Evolutionary conservation across 1,140 invertebrate genomes (phyloP).

Genomic region (Drosophila orosa): DNA sequence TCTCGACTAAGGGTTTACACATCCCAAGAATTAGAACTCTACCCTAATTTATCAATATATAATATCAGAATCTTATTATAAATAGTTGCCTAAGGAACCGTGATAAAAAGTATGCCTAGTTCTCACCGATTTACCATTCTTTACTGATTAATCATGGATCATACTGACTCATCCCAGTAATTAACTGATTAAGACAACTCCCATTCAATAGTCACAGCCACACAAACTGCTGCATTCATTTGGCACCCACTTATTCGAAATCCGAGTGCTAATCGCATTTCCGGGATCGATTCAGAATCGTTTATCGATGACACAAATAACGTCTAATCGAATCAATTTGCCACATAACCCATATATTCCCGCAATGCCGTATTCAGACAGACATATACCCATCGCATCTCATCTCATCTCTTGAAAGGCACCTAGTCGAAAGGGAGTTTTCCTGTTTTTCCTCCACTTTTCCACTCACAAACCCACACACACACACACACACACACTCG

Average conservation of each 20-base stretch:
- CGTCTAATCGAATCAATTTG: constrained; percentile 48
- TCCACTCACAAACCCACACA: constrained; percentile 5
- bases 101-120: not conserved
- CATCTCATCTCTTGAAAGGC: constrained; percentile 10
- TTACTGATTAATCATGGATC: not conserved
- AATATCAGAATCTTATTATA: not conserved
- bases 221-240: constrained; percentile 18
- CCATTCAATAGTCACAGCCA: not conserved
- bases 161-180: constrained; percentile 4
- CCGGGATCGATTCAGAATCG: constrained; percentile 33
- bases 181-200: constrained; percentile 9
- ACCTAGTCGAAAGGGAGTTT: constrained; percentile 25
- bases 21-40: not conserved
- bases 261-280: constrained; percentile 36
- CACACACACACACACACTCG: not conserved
- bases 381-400: constrained; percentile 1
- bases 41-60: not conserved
- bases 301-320: constrained; percentile 48
- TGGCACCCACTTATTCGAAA: constrained; percentile 7
- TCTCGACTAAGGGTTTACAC: too few relatives aligned
- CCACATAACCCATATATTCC: constrained; percentile 30
- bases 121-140: not conserved
- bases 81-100: not conserved
- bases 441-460: constrained; percentile 34
- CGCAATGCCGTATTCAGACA: constrained; percentile 4